Evolutionary conservation across 2,888 invertebrate genomes (phyloP).

Genomic region (Ectobius pallidus): DNA sequence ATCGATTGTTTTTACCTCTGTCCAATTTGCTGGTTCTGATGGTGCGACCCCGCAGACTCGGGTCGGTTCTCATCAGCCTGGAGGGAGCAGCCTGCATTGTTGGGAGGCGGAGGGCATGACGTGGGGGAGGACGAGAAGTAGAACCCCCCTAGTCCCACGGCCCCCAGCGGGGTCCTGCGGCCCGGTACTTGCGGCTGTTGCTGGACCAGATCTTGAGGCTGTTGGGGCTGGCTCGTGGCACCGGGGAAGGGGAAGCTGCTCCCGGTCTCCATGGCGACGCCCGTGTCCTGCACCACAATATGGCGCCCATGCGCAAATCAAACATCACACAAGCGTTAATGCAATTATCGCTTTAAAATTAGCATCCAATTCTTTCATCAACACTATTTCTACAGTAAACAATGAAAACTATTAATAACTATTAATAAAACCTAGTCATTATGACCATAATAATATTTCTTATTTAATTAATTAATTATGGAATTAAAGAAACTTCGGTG

Average conservation of each 20-base stretch:
- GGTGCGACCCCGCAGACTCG: slow-evolving; percentile 61
- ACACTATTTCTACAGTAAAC: too few species aligned
- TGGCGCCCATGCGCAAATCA: neutral
- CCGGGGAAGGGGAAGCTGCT: slow-evolving; percentile 47
- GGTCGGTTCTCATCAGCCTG: slow-evolving; percentile 76
- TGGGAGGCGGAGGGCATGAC: slow-evolving; percentile 57
- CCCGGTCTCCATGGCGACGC: slow-evolving; percentile 3
- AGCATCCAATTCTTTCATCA: too few species aligned
- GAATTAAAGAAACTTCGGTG: too few species aligned
- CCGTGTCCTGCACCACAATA: slow-evolving; percentile 1
- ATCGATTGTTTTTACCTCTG: slow-evolving; percentile 3
- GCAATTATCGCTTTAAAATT: too few species aligned
- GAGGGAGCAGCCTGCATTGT: neutral
- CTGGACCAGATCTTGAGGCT: slow-evolving; percentile 33
- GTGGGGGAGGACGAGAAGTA: slow-evolving; percentile 68
- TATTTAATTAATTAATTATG: too few species aligned
- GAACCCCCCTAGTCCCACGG: slow-evolving; percentile 86
- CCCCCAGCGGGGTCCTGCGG: slow-evolving; percentile 78
- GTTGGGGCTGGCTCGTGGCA: slow-evolving; percentile 49
- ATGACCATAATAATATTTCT: too few species aligned
- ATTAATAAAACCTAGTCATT: too few species aligned
- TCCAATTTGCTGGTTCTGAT: slow-evolving; percentile 14
- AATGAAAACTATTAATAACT: too few species aligned
- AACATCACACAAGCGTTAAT: too few species aligned
- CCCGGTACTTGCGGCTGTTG: slow-evolving; percentile 57